phyloP scores from a whole-genome alignment of 2,113 vertebrate genomes.

The Pluvianellus socialis region DNA sequence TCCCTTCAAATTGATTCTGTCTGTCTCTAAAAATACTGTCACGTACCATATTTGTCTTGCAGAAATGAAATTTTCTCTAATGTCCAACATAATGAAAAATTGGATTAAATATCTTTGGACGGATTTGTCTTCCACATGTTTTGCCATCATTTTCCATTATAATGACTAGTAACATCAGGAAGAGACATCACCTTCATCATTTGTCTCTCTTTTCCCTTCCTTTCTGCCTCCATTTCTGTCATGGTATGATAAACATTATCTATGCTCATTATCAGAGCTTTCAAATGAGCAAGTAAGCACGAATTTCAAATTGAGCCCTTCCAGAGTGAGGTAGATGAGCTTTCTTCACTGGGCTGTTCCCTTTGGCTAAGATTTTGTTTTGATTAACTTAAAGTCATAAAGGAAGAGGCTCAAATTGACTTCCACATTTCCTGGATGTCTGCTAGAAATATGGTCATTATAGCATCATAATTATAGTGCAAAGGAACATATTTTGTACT shows the following conservation, averaged over 20 bases:
- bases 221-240: background rate
- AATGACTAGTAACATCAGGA: background rate
- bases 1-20: background rate
- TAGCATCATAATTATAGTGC: background rate
- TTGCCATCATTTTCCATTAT: background rate
- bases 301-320: background rate
- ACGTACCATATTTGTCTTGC: background rate
- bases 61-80: conserved; percentile 36
- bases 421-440: background rate
- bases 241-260: background rate
- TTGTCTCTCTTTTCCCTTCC: background rate
- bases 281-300: background rate
- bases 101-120: background rate
- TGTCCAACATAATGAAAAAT: conserved; percentile 12
- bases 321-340: background rate
- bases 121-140: conserved; percentile 28
- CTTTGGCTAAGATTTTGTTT: conserved; percentile 1
- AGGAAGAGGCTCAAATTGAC: background rate
- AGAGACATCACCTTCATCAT: background rate
- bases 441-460: background rate
- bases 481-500: background rate
- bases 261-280: background rate
- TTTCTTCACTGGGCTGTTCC: background rate
- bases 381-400: background rate
- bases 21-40: conserved; percentile 2